Evolutionary conservation across 2,888 invertebrate species (phyloP).

Genomic region (Phalera bucephala): DNA sequence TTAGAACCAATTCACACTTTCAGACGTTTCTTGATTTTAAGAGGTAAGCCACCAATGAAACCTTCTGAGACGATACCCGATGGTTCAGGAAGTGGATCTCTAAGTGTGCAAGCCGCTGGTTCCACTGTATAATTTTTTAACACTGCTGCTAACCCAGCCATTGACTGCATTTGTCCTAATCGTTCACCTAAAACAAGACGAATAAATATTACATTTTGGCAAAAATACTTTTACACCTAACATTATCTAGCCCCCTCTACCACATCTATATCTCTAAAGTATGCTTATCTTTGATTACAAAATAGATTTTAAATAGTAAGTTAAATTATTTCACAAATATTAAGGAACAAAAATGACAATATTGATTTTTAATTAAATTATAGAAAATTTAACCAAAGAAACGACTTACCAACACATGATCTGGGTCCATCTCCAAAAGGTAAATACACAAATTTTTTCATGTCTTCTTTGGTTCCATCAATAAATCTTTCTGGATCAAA

Average conservation of each 20-base stretch:
- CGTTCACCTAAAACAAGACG: slow-evolving; percentile 54
- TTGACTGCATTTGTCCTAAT: slow-evolving; percentile 66
- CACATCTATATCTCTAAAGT: too few species aligned
- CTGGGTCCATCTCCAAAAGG: slow-evolving; percentile 74
- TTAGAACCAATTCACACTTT: too few species aligned
- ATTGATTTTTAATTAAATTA: too few species aligned
- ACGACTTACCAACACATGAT: slow-evolving; percentile 66
- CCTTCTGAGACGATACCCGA: slow-evolving; percentile 57
- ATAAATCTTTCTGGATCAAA: slow-evolving; percentile 67
- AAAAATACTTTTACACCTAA: too few species aligned
- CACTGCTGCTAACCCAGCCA: slow-evolving; percentile 64
- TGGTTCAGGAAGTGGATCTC: slow-evolving; percentile 52
- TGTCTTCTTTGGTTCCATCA: slow-evolving; percentile 45
- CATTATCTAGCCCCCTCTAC: too few species aligned
- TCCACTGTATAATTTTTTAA: slow-evolving; percentile 55
- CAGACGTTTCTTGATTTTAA: slow-evolving; percentile 46
- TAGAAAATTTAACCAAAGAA: background rate
- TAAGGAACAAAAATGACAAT: too few species aligned
- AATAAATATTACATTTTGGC: too few species aligned
- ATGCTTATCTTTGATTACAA: too few species aligned
- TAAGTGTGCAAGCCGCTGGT: slow-evolving; percentile 50
- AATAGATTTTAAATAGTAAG: too few species aligned
- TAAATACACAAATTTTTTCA: slow-evolving; percentile 54
- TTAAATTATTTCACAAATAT: too few species aligned
- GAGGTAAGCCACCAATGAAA: slow-evolving; percentile 55